Percentiles rank a stretch among this genome's conserved stretches.
phyloP scores from a whole-genome alignment of 2,888 invertebrate species.

The Oscheius myriophilus region DNA sequence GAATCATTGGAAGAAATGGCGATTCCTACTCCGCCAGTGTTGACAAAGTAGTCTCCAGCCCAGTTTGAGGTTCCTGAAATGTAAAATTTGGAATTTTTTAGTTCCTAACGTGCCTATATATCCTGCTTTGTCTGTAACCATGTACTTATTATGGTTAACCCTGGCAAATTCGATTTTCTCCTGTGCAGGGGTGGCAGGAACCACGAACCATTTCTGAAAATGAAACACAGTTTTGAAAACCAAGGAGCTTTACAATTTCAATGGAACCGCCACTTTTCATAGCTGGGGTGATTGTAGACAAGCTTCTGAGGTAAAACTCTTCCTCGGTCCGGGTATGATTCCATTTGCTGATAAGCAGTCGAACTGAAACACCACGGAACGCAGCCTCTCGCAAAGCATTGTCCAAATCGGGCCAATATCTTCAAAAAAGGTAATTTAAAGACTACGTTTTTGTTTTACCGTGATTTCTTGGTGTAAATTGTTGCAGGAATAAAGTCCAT shows the following conservation, averaged over 20 bases:
- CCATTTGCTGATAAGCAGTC: slow-evolving; percentile 84
- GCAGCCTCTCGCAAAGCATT: slow-evolving; percentile 85
- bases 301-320: slow-evolving; percentile 42
- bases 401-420: slow-evolving; percentile 92
- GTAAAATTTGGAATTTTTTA: neutral
- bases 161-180: slow-evolving; percentile 85
- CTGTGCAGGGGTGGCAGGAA: slow-evolving; percentile 80
- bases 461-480: slow-evolving; percentile 74
- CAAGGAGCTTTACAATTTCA: neutral
- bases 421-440: slow-evolving; percentile 63
- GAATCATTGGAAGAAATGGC: slow-evolving; percentile 71
- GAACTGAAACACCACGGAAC: slow-evolving; percentile 80
- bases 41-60: slow-evolving; percentile 92
- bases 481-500: slow-evolving; percentile 92
- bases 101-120: slow-evolving; percentile 83
- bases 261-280: slow-evolving; percentile 2
- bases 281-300: slow-evolving; percentile 42
- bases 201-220: slow-evolving; percentile 69
- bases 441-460: slow-evolving; percentile 3
- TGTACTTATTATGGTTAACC: slow-evolving; percentile 97
- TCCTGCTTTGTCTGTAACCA: slow-evolving; percentile 92
- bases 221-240: no score
- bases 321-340: slow-evolving; percentile 81
- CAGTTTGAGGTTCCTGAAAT: slow-evolving; percentile 88
- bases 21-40: slow-evolving; percentile 87